phyloP scores from a whole-genome alignment of 2,888 invertebrate genomes.

The Pollenia angustigena region DNA sequence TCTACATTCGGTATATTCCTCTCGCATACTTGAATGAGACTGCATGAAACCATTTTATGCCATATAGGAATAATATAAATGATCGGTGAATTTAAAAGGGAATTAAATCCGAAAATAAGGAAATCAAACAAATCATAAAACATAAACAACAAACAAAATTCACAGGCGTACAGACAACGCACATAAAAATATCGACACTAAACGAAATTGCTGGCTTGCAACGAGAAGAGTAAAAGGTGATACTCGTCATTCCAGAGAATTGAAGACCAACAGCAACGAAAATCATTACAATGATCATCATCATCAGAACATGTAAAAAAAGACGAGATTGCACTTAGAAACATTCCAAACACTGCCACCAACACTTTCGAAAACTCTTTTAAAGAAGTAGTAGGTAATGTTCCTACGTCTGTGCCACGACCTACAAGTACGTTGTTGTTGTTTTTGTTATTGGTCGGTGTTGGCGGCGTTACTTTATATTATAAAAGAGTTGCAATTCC shows the following conservation, averaged over 20 bases:
- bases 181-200: conserved; percentile 42
- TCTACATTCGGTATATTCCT: neutral
- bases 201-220: conserved; percentile 3
- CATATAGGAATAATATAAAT: conserved; percentile 52
- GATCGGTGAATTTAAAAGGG: conserved; percentile 82
- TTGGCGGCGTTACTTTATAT: conserved; percentile 62
- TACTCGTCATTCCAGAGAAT: neutral
- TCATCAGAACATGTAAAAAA: conserved; percentile 41
- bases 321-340: conserved; percentile 16
- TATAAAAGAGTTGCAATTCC: conserved; percentile 73
- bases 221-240: neutral
- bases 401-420: conserved; percentile 20
- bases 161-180: conserved; percentile 68
- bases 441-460: neutral
- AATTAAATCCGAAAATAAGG: conserved; percentile 83
- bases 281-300: conserved; percentile 29
- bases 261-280: conserved; percentile 28
- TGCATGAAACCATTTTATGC: conserved; percentile 62
- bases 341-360: conserved; percentile 4
- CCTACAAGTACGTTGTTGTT: conserved; percentile 30
- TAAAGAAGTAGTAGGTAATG: conserved; percentile 11
- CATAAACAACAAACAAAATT: conserved; percentile 41
- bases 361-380: conserved; percentile 25
- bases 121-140: conserved; percentile 83
- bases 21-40: conserved; percentile 6